Evolutionary conservation across 2,113 vertebrate genomes (phyloP).

Genomic region (Eulemur macaco): DNA sequence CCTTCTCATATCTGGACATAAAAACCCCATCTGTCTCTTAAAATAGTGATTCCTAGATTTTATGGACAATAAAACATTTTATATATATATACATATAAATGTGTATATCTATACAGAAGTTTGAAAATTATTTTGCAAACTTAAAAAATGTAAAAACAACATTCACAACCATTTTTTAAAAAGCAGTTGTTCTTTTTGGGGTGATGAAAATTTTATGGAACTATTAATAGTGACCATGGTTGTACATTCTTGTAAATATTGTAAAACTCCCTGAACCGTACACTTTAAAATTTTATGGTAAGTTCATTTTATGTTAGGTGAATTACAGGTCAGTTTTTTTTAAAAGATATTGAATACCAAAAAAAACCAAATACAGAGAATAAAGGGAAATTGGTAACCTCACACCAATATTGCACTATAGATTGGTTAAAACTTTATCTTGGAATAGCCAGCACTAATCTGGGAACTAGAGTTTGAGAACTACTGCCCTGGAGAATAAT

Average conservation of each 20-base stretch:
- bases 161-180: not conserved
- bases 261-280: not conserved
- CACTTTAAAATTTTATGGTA: not conserved
- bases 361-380: not conserved
- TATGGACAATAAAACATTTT: not conserved
- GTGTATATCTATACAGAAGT: not conserved
- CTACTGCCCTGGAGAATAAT: not conserved
- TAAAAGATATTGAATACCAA: not conserved
- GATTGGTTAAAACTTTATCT: not conserved
- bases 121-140: constrained; percentile 8
- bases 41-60: not conserved
- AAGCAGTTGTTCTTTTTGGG: not conserved
- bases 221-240: not conserved
- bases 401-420: not conserved
- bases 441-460: not conserved
- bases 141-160: constrained; percentile 15
- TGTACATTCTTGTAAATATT: not conserved
- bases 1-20: not conserved
- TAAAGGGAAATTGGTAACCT: constrained; percentile 7
- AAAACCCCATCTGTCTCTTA: not conserved
- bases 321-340: not conserved
- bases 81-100: not conserved
- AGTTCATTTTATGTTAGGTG: not conserved
- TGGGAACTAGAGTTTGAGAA: constrained; percentile 19
- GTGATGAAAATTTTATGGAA: not conserved